These are phyloP conservation scores for Alexandromys fortis DNA, from an alignment of 2,113 vertebrate genomes.

Conservation along the genomic window DNA sequence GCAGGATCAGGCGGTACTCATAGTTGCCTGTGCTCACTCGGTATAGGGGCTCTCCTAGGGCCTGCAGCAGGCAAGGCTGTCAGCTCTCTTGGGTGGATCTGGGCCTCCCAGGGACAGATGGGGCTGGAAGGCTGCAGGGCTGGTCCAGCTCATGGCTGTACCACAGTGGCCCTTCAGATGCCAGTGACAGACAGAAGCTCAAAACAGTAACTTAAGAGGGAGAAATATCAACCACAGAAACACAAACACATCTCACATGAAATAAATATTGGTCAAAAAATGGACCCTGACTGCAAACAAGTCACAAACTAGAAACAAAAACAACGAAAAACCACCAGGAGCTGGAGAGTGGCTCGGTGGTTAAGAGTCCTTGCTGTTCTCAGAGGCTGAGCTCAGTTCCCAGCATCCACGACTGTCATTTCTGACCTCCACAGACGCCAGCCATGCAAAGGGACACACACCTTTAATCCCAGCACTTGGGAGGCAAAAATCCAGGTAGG, in stretches of 20 bases:
- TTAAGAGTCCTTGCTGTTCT: neutral
- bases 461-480: too few relatives aligned
- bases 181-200: neutral
- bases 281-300: neutral
- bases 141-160: neutral
- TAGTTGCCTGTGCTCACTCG: constrained; percentile 98
- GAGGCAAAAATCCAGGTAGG: too few relatives aligned
- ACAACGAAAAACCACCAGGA: neutral
- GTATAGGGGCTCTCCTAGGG: constrained; percentile 96
- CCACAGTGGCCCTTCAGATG: rapidly evolving
- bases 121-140: neutral
- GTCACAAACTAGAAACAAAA: neutral
- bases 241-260: neutral
- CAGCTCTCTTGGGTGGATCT: neutral
- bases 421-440: neutral
- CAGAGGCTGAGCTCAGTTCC: neutral
- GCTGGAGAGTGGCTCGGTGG: neutral
- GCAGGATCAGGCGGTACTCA: constrained; percentile 95
- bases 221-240: neutral
- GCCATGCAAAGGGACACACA: neutral
- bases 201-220: neutral
- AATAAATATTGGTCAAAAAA: neutral
- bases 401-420: neutral
- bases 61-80: constrained; percentile 82
- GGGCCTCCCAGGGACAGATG: neutral